Evolutionary conservation across 2,113 vertebrate species (phyloP).

Genomic region (Tylochromis polylepis): DNA sequence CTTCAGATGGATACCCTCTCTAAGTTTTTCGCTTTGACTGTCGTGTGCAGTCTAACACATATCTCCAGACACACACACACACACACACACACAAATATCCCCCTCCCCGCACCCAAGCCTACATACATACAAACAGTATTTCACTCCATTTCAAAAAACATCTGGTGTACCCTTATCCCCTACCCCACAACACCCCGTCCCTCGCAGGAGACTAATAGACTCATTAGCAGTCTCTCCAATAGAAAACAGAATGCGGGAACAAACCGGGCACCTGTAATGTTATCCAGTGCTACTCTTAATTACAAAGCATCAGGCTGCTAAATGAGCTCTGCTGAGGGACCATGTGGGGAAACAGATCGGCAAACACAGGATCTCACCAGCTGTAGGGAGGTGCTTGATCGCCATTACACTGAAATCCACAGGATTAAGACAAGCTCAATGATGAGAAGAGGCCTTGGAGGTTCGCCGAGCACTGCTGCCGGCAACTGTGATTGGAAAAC

Average conservation of each 20-base stretch:
- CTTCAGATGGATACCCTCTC: not conserved
- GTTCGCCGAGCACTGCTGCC: not conserved
- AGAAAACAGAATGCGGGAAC: slow-evolving; percentile 62
- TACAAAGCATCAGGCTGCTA: slow-evolving; percentile 62
- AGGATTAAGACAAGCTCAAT: slow-evolving; percentile 31
- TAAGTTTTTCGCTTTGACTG: not conserved
- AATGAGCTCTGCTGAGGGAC: slow-evolving; percentile 53
- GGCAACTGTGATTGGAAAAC: not conserved
- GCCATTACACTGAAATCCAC: slow-evolving; percentile 26
- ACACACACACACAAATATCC: not conserved
- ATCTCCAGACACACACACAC: not conserved
- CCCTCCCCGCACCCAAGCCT: not conserved
- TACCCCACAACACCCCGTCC: not conserved
- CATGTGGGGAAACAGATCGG: slow-evolving; percentile 51
- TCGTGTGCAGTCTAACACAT: not conserved
- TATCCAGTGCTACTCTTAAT: slow-evolving; percentile 59
- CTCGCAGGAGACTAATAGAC: slow-evolving; percentile 69
- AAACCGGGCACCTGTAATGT: slow-evolving; percentile 47
- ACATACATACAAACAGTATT: not conserved
- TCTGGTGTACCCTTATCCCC: slow-evolving; percentile 46
- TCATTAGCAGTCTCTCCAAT: slow-evolving; percentile 62
- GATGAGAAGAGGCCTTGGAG: not conserved
- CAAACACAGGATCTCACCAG: slow-evolving; percentile 22
- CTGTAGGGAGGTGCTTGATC: slow-evolving; percentile 28
- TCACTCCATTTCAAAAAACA: slow-evolving; percentile 60